Conservation (phyloP, 2,888 invertebrate species). For the Branchinecta sandiegonensis region DNA sequence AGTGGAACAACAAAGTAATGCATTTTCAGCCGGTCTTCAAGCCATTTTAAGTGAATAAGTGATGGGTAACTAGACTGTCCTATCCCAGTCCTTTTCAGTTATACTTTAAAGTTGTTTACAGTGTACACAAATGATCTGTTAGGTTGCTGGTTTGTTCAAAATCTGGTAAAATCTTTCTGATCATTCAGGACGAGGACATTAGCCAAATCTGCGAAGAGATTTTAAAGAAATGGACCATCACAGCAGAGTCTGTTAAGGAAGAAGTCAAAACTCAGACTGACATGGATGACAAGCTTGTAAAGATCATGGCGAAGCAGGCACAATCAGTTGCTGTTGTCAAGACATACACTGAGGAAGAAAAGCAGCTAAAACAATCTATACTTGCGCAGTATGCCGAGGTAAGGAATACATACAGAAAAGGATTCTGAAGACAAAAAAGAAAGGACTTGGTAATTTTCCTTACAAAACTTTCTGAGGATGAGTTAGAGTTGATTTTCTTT, state of each 20-base stretch:
- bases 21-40: no score
- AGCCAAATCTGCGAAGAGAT: neutral
- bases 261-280: conserved; percentile 29
- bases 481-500: conserved; percentile 11
- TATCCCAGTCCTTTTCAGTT: no score
- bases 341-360: conserved; percentile 62
- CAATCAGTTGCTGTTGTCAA: conserved; percentile 52
- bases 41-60: no score
- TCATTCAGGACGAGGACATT: neutral
- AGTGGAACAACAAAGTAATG: no score
- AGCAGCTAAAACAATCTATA: conserved; percentile 68
- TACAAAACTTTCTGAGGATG: conserved; percentile 21
- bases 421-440: no score
- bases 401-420: neutral
- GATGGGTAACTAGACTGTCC: no score
- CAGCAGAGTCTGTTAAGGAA: conserved; percentile 23
- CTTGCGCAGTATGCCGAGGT: conserved; percentile 69
- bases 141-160: no score
- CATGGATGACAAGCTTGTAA: conserved; percentile 50
- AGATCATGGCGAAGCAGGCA: conserved; percentile 57
- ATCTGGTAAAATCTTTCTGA: no score
- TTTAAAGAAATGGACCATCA: conserved; percentile 20
- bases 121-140: no score
- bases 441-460: no score
- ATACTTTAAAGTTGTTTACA: no score